These are phyloP conservation scores for Clepsis dumicolana DNA, from an alignment of 2,888 invertebrate species.

Conservation along the genomic window DNA sequence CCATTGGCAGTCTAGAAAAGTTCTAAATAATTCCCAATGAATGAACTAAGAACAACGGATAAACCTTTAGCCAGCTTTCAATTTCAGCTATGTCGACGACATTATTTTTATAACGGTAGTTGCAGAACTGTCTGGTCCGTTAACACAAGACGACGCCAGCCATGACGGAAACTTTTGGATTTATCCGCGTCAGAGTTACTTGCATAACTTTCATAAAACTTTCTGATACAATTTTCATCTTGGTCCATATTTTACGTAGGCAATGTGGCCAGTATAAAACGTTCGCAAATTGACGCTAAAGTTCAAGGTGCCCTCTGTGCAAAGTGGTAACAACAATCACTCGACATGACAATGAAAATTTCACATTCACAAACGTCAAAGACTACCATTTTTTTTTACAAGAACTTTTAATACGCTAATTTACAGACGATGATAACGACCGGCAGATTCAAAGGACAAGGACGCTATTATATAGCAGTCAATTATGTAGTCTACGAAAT, in stretches of 20 bases:
- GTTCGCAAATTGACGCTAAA: neutral
- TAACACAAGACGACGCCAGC: neutral
- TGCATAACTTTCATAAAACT: neutral
- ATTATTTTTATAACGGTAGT: neutral
- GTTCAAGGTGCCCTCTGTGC: neutral
- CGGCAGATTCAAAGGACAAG: constrained; percentile 16
- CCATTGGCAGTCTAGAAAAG: neutral
- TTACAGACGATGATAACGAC: neutral
- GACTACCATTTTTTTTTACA: neutral
- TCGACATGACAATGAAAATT: neutral
- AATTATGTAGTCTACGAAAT: constrained; percentile 6
- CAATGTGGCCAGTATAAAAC: neutral
- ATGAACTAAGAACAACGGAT: no score
- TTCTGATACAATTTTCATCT: neutral
- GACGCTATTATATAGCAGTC: constrained; percentile 7
- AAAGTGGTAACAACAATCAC: neutral
- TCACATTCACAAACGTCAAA: neutral
- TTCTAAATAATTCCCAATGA: neutral
- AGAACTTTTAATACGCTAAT: neutral
- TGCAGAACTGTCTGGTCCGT: neutral
- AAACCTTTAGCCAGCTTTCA: no score
- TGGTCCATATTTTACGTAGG: neutral
- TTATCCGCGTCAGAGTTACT: neutral
- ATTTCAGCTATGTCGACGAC: neutral
- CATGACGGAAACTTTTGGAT: neutral